Evolutionary conservation across 2,888 invertebrate species (phyloP), one percentile per base, ranked within the genome.

Genomic region (Cheilosia pagana): DNA sequence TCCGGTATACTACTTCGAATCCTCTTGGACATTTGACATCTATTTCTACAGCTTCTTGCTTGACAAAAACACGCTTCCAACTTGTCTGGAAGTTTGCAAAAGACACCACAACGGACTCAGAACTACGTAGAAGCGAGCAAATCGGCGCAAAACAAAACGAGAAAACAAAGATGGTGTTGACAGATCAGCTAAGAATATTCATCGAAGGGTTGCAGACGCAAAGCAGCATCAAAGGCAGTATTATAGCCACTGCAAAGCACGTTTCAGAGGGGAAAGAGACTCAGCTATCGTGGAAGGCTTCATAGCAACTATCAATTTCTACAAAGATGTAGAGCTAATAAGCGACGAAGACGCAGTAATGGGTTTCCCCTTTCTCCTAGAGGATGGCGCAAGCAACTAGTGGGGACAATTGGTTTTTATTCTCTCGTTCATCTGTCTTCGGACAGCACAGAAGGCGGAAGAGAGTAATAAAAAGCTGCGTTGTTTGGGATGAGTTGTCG

Each of bases 311-410:
- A 65, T 86, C 0, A 75, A 43, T 4, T 72, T 86, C 0, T 87
- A 65, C 8, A 87, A 87, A 39, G 78, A 87, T 3, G 74, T 86
- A 8, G 81, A 87, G 28, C 67, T 67, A 19, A 79, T 87, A 21
- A 31, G 43, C 3, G 83, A 87, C 28, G 23, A 1, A 1, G 67
- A 87, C 21, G 86, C 87, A 0, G 31, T 87, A 16, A 31, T 57
- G 8, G 87, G 86, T n/a, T 71, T 87, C 23, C 81, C 81, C 1
- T 50, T 88, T 1, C 50, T 86, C 0, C 28, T 87, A 2, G 72
- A 78, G 19, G 87, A 81, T 5, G 63, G 62, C 63, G 87, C 87
- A 19, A 77, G 79, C 4, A 78, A 31, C 0, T 88, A 87, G 87
- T 87, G 88, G 87, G n/a, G n/a, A n/a, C n/a, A n/a, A n/a, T n/a